Base-by-base conservation (phyloP, 2,888 invertebrate genomes). In the Aquatica leii region DNA sequence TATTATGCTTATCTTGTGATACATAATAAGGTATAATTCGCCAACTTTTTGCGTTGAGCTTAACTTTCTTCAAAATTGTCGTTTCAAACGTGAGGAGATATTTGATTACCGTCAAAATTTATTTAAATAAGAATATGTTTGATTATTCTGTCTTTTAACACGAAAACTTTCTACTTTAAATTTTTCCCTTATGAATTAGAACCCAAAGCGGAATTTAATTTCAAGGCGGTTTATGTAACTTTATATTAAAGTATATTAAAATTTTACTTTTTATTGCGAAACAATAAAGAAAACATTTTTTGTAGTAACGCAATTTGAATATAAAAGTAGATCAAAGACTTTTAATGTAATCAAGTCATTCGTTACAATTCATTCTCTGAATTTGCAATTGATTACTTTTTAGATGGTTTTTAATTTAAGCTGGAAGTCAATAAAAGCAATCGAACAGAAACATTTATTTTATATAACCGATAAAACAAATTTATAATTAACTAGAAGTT, bases 61-160 rank as follows among this genome's bases (percentile, higher is more conserved):
- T 51, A 59, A 46, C 59, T 59, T 59, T 46, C 59, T 21, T 43
- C 41, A 59, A 59, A 59, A 43, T 59, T 46, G 50, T 40, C 51
- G 18, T 17, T 24, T 24, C 31, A 21, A 51, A 58, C 58, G 58
- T 59, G 52, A 51, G 31, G 31, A 43, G 59, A 41, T 59, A 51
- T 52, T 51, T 31, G 59, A 59, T 59, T 41, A 43, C 40, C 37
- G 14, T 43, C 11, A 51, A 37, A 50, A 49, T 51, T 14, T 8
- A 14, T 12, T 12, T 51, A 14, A 24, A 24, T 12, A 34, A 43
- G 43, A 14, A 15, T 43, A 43, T 15, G 12, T 43, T 43, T 12
- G 9, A 43, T 43, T 15, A 5, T 15, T 5, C 4, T 17, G 12
- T 14, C 18, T 24, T 24, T 24, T 6, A 24, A 6, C 24, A 24